Evolutionary conservation across 2,113 vertebrate species (phyloP), one percentile per base, ranked within the genome.

Genomic region (Callaeas wilsoni): DNA sequence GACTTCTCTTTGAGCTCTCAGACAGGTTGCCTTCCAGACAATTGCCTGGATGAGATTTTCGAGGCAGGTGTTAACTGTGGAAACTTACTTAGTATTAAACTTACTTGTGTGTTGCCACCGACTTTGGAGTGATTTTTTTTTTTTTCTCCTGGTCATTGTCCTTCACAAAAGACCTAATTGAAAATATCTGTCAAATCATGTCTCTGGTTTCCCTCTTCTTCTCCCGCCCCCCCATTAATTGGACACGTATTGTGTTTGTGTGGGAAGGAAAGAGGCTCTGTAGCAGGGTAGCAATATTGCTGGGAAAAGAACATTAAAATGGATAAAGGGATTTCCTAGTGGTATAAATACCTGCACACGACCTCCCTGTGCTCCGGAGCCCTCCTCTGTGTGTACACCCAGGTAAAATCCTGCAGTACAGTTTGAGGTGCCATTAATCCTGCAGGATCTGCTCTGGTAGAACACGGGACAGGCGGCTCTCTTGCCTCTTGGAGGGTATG

Each of bases 321-420:
- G 98, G 98, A 99, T 98, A 97, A 98, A 98, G 96, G 97, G 97
- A 98, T 98, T 98, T 98, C 97, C 98, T 98, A 81, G 95, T 78
- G 76, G 97, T 99, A 99, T 99, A 99, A 99, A 99, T 99, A 98
- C 98, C 98, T 98, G 99, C 98, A 99, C 98, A 98, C 97, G 97
- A 98, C 97, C 94, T 97, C 97, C 71, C 71, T 87, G 95, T 82
- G 97, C 97, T 98, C 97, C 92, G 90, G 96, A 97, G 97, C 90
- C 95, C 96, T 94, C 76, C 96, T 97, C 73, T 96, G 97, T 97
- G 97, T 97, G 97, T 97, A 95, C 96, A 98, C 97, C 97, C 96
- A 97, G 95, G 96, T 91, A 90, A 91, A 94, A 89, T 81, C 76
- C 63, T 85, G 96, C 92, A 91, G 63, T 4, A 59, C 93, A 62